Conservation (phyloP, 1,140 invertebrate genomes). For the Homarus americanus region DNA sequence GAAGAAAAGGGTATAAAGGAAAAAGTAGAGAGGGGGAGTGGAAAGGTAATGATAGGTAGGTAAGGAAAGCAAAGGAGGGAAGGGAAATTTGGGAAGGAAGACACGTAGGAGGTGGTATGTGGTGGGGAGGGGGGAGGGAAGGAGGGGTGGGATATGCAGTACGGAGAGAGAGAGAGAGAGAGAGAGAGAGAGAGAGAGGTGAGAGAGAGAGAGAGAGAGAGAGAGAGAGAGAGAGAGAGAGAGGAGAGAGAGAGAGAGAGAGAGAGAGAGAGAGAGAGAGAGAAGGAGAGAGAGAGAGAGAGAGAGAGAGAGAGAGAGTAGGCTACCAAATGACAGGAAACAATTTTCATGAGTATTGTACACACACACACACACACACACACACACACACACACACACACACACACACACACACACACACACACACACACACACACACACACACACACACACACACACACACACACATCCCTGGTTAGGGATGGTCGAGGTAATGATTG, state of each 20-base stretch:
- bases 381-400: slow-evolving; percentile 21
- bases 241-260: not conserved
- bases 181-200: not conserved
- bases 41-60: too few species aligned
- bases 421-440: not conserved
- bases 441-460: not conserved
- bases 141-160: too few species aligned
- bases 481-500: slow-evolving; percentile 11
- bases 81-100: not conserved
- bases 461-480: slow-evolving; percentile 3
- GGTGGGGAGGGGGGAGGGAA: not conserved
- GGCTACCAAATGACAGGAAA: slow-evolving; percentile 49
- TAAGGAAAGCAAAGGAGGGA: too few species aligned
- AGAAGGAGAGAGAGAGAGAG: not conserved
- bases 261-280: not conserved
- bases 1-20: too few species aligned
- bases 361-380: slow-evolving; percentile 24
- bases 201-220: not conserved
- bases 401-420: not conserved
- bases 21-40: too few species aligned
- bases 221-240: not conserved
- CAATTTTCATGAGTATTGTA: slow-evolving; percentile 63
- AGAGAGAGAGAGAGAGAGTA: slow-evolving; percentile 7
- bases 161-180: slow-evolving; percentile 4
- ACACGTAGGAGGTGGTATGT: not conserved